phyloP scores from a whole-genome alignment of 1,140 invertebrate genomes.

The Phenacoccus solenopsis region DNA sequence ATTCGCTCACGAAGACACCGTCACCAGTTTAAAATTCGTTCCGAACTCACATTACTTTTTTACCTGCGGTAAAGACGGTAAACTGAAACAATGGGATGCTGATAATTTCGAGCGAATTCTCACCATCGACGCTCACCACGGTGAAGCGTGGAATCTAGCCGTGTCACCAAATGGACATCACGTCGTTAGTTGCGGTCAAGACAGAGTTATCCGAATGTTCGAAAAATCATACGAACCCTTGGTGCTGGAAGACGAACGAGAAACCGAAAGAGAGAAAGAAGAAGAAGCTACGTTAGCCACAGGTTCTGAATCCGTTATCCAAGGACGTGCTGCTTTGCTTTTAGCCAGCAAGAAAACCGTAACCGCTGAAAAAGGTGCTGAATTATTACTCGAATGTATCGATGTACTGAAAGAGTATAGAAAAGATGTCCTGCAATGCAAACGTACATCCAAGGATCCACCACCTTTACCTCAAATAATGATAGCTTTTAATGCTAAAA shows the following conservation, averaged over 20 bases:
- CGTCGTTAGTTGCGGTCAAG: slow-evolving; percentile 72
- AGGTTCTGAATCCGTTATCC: slow-evolving; percentile 51
- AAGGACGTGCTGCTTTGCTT: slow-evolving; percentile 55
- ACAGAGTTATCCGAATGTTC: slow-evolving; percentile 77
- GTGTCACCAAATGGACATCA: slow-evolving; percentile 70
- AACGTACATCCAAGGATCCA: slow-evolving; percentile 29
- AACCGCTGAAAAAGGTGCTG: slow-evolving; percentile 79
- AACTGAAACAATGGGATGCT: slow-evolving; percentile 93
- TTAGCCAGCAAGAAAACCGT: slow-evolving; percentile 81
- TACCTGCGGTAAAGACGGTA: slow-evolving; percentile 82
- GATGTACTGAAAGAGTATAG: slow-evolving; percentile 59
- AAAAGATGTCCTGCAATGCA: slow-evolving; percentile 37
- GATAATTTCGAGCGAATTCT: slow-evolving; percentile 84
- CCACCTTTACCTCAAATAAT: slow-evolving; percentile 56
- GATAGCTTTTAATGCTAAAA: slow-evolving; percentile 56
- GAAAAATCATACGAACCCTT: slow-evolving; percentile 77
- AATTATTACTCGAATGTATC: slow-evolving; percentile 76
- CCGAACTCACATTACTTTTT: slow-evolving; percentile 89
- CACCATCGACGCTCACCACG: slow-evolving; percentile 73
- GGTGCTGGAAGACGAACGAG: slow-evolving; percentile 81
- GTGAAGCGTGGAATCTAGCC: slow-evolving; percentile 58
- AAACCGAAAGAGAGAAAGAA: slow-evolving; percentile 61
- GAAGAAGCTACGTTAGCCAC: slow-evolving; percentile 57
- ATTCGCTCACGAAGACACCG: slow-evolving; percentile 88
- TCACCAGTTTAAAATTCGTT: slow-evolving; percentile 78